A percentile compares a stretch with the other conserved stretches of the same genome.
These are phyloP conservation scores for Podarcis muralis DNA, from an alignment of 2,113 vertebrate genomes.

Conservation along the genomic window DNA sequence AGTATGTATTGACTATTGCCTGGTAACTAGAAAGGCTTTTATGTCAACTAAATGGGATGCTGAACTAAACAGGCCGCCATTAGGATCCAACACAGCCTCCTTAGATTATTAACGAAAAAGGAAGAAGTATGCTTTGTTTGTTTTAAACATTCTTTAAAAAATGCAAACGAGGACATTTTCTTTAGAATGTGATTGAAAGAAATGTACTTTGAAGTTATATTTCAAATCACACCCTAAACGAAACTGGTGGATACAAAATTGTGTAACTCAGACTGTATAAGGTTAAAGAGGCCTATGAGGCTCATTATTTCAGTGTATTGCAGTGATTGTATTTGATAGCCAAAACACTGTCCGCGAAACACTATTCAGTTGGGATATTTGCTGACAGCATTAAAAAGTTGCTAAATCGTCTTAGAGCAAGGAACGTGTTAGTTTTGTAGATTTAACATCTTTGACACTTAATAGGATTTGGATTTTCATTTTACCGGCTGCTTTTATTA, in stretches of 20 bases:
- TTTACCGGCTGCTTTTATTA: slow-evolving; percentile 71
- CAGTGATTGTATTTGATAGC: slow-evolving; percentile 54
- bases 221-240: slow-evolving; percentile 52
- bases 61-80: background rate
- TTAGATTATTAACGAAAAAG: background rate
- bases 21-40: no score
- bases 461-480: slow-evolving; percentile 70
- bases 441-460: slow-evolving; percentile 72
- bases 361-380: slow-evolving; percentile 60
- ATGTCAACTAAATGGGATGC: background rate
- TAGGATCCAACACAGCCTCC: background rate
- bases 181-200: slow-evolving; percentile 20
- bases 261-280: slow-evolving; percentile 66
- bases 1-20: no score
- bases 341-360: slow-evolving; percentile 60
- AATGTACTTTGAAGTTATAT: background rate
- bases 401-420: slow-evolving; percentile 57
- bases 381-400: slow-evolving; percentile 52
- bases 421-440: slow-evolving; percentile 71
- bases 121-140: background rate
- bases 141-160: background rate
- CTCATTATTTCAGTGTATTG: slow-evolving; percentile 69
- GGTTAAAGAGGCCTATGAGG: slow-evolving; percentile 71
- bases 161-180: background rate
- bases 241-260: slow-evolving; percentile 72